Evolutionary conservation across 2,888 invertebrate genomes (phyloP).

Genomic region (Podotricha telesiphe): DNA sequence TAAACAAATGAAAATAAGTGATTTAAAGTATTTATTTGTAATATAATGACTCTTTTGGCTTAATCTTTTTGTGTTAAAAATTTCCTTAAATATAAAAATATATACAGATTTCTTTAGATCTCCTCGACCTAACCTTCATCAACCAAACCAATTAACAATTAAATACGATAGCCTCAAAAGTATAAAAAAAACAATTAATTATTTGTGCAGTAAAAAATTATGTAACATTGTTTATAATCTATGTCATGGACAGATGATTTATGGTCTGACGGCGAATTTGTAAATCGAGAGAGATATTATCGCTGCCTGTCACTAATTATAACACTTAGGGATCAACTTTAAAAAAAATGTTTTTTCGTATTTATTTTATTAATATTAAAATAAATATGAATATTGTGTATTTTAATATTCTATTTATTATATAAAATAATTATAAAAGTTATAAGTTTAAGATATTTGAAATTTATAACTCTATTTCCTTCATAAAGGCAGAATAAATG

Average conservation of each 20-base stretch:
- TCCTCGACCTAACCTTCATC: slow-evolving; percentile 11
- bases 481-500: no score
- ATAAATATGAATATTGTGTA: no score
- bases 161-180: slow-evolving; percentile 8
- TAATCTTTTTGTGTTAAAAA: no score
- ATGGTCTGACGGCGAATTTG: slow-evolving; percentile 34
- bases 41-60: no score
- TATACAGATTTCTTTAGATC: not conserved
- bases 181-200: slow-evolving; percentile 18
- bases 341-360: not conserved
- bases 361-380: no score
- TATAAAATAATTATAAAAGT: not conserved
- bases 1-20: no score
- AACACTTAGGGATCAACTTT: slow-evolving; percentile 12
- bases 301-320: slow-evolving; percentile 27
- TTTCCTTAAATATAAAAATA: not conserved
- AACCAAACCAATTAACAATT: slow-evolving; percentile 3
- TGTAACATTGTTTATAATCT: slow-evolving; percentile 28
- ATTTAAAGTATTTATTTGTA: no score
- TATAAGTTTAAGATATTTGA: no score
- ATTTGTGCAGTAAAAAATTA: slow-evolving; percentile 9
- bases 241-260: slow-evolving; percentile 38
- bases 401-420: no score
- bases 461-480: no score
- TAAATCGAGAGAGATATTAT: slow-evolving; percentile 39